These are phyloP conservation scores for Creontiades dilutus DNA, from an alignment of 2,888 invertebrate species.

Conservation along the genomic window DNA sequence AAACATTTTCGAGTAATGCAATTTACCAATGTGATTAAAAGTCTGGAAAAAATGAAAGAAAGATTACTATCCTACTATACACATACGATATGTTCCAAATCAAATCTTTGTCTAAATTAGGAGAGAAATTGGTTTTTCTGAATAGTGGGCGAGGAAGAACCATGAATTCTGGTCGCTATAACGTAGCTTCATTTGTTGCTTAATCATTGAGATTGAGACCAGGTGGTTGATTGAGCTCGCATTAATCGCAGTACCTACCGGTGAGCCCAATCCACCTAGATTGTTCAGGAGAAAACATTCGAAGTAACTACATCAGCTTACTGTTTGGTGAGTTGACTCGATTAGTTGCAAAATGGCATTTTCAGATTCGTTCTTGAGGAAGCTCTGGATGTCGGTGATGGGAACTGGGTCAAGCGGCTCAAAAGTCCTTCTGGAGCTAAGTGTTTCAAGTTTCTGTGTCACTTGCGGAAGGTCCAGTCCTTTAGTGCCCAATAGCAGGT, in stretches of 20 bases:
- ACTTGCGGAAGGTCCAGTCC: constrained; percentile 97
- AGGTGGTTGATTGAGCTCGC: too few species aligned
- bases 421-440: constrained; percentile 91
- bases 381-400: constrained; percentile 94
- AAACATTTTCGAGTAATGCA: constrained; percentile 87
- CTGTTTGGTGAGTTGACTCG: constrained; percentile 92
- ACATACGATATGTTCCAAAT: too few species aligned
- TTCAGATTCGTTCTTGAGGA: constrained; percentile 94
- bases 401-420: constrained; percentile 93
- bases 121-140: too few species aligned
- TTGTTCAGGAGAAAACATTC: too few species aligned
- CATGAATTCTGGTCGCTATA: too few species aligned
- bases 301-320: constrained; percentile 79
- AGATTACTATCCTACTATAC: too few species aligned
- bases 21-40: constrained; percentile 81
- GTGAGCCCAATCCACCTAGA: too few species aligned
- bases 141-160: too few species aligned
- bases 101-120: too few species aligned
- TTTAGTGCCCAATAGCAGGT: constrained; percentile 92
- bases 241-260: too few species aligned
- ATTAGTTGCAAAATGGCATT: constrained; percentile 95
- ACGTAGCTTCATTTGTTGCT: too few species aligned
- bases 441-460: constrained; percentile 92
- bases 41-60: constrained; percentile 79
- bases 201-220: too few species aligned